Percentiles rank a stretch among this genome's conserved stretches.
Evolutionary conservation across 1,140 invertebrate species (phyloP).

Genomic region (Hylaeus volcanicus): DNA sequence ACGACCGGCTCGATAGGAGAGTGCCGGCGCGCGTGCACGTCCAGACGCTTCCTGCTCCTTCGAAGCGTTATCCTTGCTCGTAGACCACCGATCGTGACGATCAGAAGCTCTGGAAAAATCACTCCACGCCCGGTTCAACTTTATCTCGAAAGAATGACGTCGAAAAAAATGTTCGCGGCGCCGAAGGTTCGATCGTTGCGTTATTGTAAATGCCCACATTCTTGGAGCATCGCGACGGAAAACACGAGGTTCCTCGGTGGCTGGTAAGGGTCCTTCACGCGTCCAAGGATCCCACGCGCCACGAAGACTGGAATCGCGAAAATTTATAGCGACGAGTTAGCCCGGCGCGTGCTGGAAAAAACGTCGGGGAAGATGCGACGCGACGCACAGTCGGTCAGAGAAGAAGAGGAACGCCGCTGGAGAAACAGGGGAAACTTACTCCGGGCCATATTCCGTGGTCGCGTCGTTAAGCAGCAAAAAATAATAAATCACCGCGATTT

Average conservation of each 20-base stretch:
- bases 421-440: slow-evolving; percentile 21
- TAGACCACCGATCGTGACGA: background rate
- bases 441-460: slow-evolving; percentile 73
- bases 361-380: slow-evolving; percentile 27
- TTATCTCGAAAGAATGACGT: no score
- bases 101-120: no score
- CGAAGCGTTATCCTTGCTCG: background rate
- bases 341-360: slow-evolving; percentile 34
- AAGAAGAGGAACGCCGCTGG: background rate
- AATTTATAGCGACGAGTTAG: slow-evolving; percentile 58
- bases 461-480: slow-evolving; percentile 78
- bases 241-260: no score
- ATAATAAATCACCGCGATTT: slow-evolving; percentile 77
- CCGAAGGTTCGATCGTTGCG: no score
- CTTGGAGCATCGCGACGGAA: no score
- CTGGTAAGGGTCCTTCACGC: background rate
- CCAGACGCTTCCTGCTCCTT: slow-evolving; percentile 4
- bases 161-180: no score
- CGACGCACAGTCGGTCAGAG: slow-evolving; percentile 5
- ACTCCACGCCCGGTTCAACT: no score
- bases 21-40: background rate
- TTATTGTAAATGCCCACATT: no score
- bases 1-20: slow-evolving; percentile 45
- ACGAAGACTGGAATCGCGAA: slow-evolving; percentile 13
- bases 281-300: slow-evolving; percentile 9